Evolutionary conservation across 2,888 invertebrate species (phyloP).

Genomic region (Amorpha juglandis): DNA sequence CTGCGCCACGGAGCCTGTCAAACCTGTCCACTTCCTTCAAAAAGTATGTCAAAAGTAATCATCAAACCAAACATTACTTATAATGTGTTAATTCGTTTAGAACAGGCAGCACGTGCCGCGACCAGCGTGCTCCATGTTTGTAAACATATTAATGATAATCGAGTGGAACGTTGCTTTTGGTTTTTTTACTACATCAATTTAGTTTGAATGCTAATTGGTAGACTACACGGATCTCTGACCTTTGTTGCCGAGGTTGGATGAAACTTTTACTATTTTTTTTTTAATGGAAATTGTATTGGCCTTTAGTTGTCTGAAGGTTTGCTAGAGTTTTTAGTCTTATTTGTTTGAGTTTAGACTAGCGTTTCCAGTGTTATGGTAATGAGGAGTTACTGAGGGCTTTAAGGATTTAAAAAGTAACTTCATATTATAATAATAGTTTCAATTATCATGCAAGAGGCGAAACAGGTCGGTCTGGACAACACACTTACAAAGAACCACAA

Average conservation of each 20-base stretch:
- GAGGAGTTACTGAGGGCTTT: too few relatives aligned
- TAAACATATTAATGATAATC: conserved; percentile 15
- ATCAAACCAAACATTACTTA: conserved; percentile 13
- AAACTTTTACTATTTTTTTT: not conserved
- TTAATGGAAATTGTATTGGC: not conserved
- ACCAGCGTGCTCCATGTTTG: not conserved
- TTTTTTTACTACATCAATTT: not conserved
- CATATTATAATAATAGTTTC: too few relatives aligned
- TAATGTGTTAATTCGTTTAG: conserved; percentile 21
- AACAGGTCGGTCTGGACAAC: too few relatives aligned
- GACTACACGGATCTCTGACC: conserved; percentile 23
- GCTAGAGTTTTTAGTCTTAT: not conserved
- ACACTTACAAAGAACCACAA: too few relatives aligned
- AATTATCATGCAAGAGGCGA: too few relatives aligned
- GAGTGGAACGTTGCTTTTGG: conserved; percentile 1
- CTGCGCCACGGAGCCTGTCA: too few relatives aligned
- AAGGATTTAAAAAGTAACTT: too few relatives aligned
- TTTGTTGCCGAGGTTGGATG: conserved; percentile 18
- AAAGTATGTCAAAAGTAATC: not conserved
- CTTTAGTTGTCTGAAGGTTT: not conserved
- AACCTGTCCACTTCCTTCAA: not conserved
- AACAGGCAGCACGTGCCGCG: conserved; percentile 9
- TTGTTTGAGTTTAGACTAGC: too few relatives aligned
- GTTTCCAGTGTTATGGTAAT: too few relatives aligned
- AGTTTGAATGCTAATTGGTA: conserved; percentile 24